Evolutionary conservation across 35 echinoderm and acorn worm species (phyloP).

Genomic region (Diadema setosum): DNA sequence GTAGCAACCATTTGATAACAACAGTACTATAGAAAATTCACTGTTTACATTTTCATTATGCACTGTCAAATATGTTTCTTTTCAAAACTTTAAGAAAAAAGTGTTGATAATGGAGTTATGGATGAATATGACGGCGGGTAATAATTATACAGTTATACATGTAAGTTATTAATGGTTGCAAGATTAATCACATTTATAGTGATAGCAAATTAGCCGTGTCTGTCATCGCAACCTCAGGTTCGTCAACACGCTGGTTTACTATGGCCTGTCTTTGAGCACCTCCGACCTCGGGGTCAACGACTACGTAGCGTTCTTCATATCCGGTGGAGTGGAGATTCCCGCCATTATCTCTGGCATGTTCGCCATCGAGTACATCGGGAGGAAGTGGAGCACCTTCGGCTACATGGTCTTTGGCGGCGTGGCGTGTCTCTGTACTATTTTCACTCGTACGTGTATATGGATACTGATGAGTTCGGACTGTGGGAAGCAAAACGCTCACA

Average conservation of each 20-base stretch:
- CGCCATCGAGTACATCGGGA: slow-evolving; percentile 43
- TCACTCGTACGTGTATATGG: slow-evolving; percentile 34
- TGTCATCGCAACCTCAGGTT: no score
- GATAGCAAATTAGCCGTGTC: no score
- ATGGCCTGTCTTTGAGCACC: slow-evolving; percentile 42
- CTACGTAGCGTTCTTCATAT: slow-evolving; percentile 54
- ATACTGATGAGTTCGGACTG: no score
- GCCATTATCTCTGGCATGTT: slow-evolving; percentile 28
- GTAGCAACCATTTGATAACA: background rate
- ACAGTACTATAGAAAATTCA: background rate
- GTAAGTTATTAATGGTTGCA: no score
- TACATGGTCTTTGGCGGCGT: slow-evolving; percentile 48
- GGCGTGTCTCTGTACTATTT: slow-evolving; percentile 29
- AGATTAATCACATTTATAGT: no score
- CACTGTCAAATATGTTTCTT: background rate
- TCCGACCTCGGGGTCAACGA: slow-evolving; percentile 23
- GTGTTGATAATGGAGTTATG: no score
- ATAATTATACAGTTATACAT: no score
- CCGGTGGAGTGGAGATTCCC: slow-evolving; percentile 51
- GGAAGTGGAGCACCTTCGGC: background rate
- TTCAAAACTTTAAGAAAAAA: no score
- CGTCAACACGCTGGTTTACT: slow-evolving; percentile 59
- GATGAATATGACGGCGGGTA: no score
- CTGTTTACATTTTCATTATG: background rate
- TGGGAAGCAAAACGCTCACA: no score